A percentile compares a stretch with the other conserved stretches of the same genome.
These are phyloP conservation scores for Epinotia nisella DNA, from an alignment of 2,888 invertebrate genomes.

Conservation along the genomic window DNA sequence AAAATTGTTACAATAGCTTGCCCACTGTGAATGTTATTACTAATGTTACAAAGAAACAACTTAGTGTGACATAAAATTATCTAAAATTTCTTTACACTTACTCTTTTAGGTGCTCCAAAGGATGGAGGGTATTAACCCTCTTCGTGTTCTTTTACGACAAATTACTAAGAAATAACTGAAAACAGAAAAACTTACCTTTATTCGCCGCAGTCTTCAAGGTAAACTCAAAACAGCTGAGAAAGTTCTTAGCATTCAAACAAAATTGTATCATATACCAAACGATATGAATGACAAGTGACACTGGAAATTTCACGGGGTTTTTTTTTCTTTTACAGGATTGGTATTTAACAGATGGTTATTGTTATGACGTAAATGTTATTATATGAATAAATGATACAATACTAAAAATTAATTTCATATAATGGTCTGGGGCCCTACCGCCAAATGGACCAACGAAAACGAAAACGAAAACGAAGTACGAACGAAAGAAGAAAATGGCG, in stretches of 20 bases:
- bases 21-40: not conserved
- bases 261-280: conserved; percentile 27
- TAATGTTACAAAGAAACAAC: not conserved
- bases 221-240: conserved; percentile 32
- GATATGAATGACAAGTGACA: conserved; percentile 37
- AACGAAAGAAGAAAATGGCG: too few relatives aligned
- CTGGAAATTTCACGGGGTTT: conserved; percentile 22
- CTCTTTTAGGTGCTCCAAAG: not conserved
- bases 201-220: conserved; percentile 25
- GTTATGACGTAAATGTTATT: conserved; percentile 1
- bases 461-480: too few relatives aligned
- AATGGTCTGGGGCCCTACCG: too few relatives aligned
- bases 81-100: not conserved
- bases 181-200: conserved; percentile 31
- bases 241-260: conserved; percentile 34
- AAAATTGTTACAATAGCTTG: not conserved
- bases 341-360: conserved; percentile 11
- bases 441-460: too few relatives aligned
- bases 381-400: conserved; percentile 7
- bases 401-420: conserved; percentile 24
- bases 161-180: not conserved
- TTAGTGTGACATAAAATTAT: not conserved
- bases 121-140: not conserved
- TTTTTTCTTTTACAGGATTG: not conserved
- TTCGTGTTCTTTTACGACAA: not conserved